phyloP scores from a whole-genome alignment of 2,113 vertebrate species.

The Tretioscincus oriximinensis region DNA sequence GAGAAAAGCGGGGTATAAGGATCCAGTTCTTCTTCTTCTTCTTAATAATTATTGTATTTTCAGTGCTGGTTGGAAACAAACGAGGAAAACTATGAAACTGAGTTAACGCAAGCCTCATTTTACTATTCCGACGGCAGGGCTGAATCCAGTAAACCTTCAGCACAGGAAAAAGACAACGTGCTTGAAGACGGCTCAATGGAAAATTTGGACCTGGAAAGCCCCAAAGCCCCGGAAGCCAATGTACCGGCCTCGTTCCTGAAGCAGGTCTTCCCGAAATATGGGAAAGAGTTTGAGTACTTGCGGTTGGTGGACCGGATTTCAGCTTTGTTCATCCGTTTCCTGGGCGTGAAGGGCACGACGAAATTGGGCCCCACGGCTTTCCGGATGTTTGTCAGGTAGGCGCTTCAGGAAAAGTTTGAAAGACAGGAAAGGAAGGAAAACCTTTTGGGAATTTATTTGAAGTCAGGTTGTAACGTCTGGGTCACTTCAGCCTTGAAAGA shows the following conservation, averaged over 20 bases:
- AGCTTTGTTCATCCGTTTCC: slow-evolving; percentile 88
- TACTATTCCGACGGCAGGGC: slow-evolving; percentile 58
- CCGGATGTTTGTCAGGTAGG: slow-evolving; percentile 91
- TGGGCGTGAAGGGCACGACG: slow-evolving; percentile 90
- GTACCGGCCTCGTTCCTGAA: slow-evolving; percentile 90
- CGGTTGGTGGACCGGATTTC: slow-evolving; percentile 87
- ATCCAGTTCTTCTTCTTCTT: no score
- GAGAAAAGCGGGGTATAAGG: no score
- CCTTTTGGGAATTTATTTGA: no score
- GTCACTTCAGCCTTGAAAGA: no score
- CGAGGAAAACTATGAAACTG: neutral
- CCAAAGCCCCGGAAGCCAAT: neutral
- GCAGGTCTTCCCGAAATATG: slow-evolving; percentile 95
- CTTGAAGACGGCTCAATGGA: slow-evolving; percentile 18
- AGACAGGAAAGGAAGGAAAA: neutral
- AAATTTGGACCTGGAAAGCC: accelerated
- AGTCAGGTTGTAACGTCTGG: no score
- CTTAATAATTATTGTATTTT: no score
- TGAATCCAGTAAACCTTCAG: slow-evolving; percentile 2
- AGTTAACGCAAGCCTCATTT: neutral
- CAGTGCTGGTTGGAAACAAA: neutral
- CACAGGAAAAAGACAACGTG: slow-evolving; percentile 52
- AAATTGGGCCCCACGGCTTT: slow-evolving; percentile 91
- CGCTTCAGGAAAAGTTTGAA: neutral
- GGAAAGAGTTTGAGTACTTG: slow-evolving; percentile 89